A percentile compares a stretch with the other conserved stretches of the same genome.
phyloP scores from a whole-genome alignment of 2,797 vertebrate species.

The Tachyglossus aculeatus region DNA sequence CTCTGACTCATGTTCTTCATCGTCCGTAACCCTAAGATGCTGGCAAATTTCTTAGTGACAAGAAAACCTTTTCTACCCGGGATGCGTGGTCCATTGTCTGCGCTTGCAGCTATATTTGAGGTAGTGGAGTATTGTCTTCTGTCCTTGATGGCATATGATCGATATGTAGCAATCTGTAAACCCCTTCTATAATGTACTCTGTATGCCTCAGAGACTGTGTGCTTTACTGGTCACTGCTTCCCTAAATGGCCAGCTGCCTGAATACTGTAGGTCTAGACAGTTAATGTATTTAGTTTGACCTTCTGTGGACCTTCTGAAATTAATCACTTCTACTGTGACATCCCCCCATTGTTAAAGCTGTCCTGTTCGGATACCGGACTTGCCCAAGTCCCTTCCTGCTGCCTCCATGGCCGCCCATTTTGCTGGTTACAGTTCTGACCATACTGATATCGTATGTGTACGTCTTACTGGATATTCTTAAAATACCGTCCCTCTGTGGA shows the following conservation, averaged over 20 bases:
- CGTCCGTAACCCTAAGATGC: conserved; percentile 28
- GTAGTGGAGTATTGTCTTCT: conserved; percentile 30
- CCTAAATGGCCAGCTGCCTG: conserved; percentile 9
- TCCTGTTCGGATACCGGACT: conserved; percentile 23
- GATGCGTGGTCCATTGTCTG: conserved; percentile 33
- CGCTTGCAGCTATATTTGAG: conserved; percentile 33
- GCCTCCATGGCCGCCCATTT: conserved; percentile 39
- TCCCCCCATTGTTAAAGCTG: conserved; percentile 45
- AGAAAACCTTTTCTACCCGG: conserved; percentile 20
- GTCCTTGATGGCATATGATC: conserved; percentile 29
- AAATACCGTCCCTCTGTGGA: conserved; percentile 26
- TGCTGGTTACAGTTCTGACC: conserved; percentile 33
- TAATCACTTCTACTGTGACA: conserved; percentile 58
- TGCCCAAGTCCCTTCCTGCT: conserved; percentile 39
- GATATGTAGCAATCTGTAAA: background rate
- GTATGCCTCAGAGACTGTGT: conserved; percentile 7
- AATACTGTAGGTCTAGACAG: background rate
- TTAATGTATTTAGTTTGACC: conserved; percentile 5
- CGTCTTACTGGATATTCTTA: conserved; percentile 39
- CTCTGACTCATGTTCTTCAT: conserved; percentile 28
- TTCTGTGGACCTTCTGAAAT: conserved; percentile 47
- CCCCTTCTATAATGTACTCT: conserved; percentile 6
- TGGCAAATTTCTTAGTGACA: conserved; percentile 9
- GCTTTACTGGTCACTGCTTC: background rate
- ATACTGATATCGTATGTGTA: conserved; percentile 37